phyloP scores from a whole-genome alignment of 2,113 vertebrate species.

The Pseudolaguvia tuberculata region DNA sequence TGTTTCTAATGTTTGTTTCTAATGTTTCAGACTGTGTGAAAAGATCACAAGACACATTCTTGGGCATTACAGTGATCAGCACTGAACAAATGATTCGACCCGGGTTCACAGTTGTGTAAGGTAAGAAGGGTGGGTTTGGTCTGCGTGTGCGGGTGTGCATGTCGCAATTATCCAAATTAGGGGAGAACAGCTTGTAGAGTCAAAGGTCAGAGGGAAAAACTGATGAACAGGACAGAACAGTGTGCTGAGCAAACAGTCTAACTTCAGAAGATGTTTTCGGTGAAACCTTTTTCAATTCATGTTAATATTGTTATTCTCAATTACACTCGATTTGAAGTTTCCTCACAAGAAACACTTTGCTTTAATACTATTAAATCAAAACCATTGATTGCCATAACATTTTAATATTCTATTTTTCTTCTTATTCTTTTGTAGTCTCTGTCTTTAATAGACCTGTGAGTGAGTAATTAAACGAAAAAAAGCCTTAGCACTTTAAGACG shows the following conservation, averaged over 20 bases:
- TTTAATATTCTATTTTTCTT: constrained; percentile 15
- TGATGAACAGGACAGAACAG: constrained; percentile 47
- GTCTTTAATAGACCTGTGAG: constrained; percentile 53
- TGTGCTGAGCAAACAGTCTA: constrained; percentile 58
- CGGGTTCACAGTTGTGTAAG: constrained; percentile 47
- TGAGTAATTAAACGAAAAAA: constrained; percentile 33
- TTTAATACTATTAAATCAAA: constrained; percentile 20
- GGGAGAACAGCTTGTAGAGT: constrained; percentile 48
- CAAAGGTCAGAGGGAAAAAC: constrained; percentile 55
- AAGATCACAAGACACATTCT: constrained; percentile 13
- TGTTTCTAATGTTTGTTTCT: no score
- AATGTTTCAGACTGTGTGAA: no score
- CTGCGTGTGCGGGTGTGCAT: constrained; percentile 12
- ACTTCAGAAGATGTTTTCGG: no score
- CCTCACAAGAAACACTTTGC: neutral
- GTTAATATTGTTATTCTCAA: constrained; percentile 4
- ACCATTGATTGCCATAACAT: constrained; percentile 26
- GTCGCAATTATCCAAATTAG: constrained; percentile 63
- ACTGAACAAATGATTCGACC: constrained; percentile 38
- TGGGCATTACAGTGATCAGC: constrained; percentile 13
- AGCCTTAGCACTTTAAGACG: constrained; percentile 43
- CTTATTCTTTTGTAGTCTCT: constrained; percentile 40
- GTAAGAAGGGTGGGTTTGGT: constrained; percentile 1
- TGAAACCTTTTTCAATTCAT: neutral
- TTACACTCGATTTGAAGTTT: constrained; percentile 12